Evolutionary conservation across 2,888 invertebrate species (phyloP), one percentile per base, ranked within the genome.

Genomic region (Oxycera nigricornis): DNA sequence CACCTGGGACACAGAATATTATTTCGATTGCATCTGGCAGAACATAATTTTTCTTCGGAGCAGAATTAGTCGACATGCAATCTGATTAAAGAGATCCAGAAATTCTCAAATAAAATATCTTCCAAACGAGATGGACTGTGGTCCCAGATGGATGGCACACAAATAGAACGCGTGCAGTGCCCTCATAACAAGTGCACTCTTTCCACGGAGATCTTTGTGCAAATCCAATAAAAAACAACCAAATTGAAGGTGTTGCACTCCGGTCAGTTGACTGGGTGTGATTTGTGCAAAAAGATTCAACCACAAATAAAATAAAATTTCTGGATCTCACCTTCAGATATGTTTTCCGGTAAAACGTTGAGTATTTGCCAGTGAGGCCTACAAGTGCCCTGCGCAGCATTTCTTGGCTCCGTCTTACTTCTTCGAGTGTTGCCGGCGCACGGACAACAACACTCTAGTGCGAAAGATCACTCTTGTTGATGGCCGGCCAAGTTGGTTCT

Each of bases 21-120:
- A 46, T 78, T 78, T 78, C 78, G 79, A 79, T 79, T 79, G 77
- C 76, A 79, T 79, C 79, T 79, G 78, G 76, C 68, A 76, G 77
- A 78, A 78, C 79, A 79, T 79, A 79, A 79, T 79, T 79, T 79
- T 79, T 78, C 79, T 76, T 77, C 78, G 79, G 78, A 79, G 79
- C 78, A 78, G 79, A 79, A 79, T 79, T 79, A 79, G 79, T 79
- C 78, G 79, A 79, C 79, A 79, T 79, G 79, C 78, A 79, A 79
- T 79, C 79, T 79, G 79, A 79, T 79, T 79, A 79, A 65, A 39
- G 59, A 59, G 30, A 55, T 46, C 31, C 72, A 35, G 68, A 73
- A 75, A 62, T 75, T 73, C 73, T 73, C 70, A 76, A 76, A 76
- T 73, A 74, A 76, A 76, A 76, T 72, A 74, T 62, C 70, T 68